Base-by-base conservation (phyloP, 2,888 invertebrate species). In the Andrena hattorfiana region DNA sequence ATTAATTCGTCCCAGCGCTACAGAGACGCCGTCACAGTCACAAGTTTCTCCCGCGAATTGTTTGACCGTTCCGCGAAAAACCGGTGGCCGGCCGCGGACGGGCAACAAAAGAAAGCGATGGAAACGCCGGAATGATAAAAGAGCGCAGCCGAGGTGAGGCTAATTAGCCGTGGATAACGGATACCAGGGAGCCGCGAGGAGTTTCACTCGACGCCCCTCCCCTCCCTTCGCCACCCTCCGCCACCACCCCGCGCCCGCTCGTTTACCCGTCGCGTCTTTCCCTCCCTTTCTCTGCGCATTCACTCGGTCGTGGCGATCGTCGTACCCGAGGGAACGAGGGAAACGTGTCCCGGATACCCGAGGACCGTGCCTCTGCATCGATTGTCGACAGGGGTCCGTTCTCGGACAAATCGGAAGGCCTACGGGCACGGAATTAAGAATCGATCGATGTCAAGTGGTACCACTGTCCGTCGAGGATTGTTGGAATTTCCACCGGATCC, bases 121-220 rank as follows among this genome's bases (percentile, higher is more conserved):
- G 77, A 79, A 86, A 78, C 7, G 79, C 26, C 28, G 71, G 81
- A 83, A 82, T 77, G 87, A 83, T 83, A 83, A 83, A 86, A 81
- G 85, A 87, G 83, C 76, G 60, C 51, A 63, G 83, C 54, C 70
- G 73, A 83, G 87, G 87, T 74, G 85, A 74, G 87, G 83, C 83
- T 88, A 88, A 88, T 88, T 88, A 87, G 81, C 83, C 81, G 78
- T 87, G 85, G 87, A 88, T 85, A 88, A 80, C 87, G 85, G 89
- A 85, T 86, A 88, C 85, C 82, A 63, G 56, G 56, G 42, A 16
- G 78, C 86, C 79, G 81, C 68, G 87, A 81, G 85, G 77, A 88
- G 87, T 86, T 87, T 87, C 87, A 89, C 89, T 89, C 81, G 77
- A 48, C 68, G 68, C 66, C 70, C 51, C 59, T 54, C 78, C 77